Base-by-base conservation (phyloP, 1,140 invertebrate genomes). In the Leguminivora glycinivorella region DNA sequence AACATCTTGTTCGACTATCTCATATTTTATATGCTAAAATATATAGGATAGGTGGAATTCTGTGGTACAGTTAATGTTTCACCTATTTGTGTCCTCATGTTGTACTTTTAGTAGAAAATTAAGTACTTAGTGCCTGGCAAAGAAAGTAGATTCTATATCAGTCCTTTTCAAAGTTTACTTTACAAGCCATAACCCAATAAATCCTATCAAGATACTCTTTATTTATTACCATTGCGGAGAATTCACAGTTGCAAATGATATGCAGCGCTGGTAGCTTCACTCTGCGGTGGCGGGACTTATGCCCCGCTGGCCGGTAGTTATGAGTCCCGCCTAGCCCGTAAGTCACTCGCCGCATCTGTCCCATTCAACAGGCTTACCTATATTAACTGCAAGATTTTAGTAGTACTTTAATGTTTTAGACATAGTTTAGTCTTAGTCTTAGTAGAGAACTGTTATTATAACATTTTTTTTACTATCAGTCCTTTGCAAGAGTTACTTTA, bases 281-380 rank as follows among this genome's bases (percentile, higher is more conserved):
- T 63, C 25, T 63, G 58, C 58, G 58, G 58, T 63, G 26, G 29
- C 58, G 25, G 25, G 58, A 63, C 58, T 63, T 63, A 63, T 63
- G 58, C 29, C 58, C 58, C 58, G 58, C 58, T 29, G 58, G 58
- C 58, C 25, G 25, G 58, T 63, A 63, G 58, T 63, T 63, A 63
- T 63, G 58, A 63, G 58, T 63, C 58, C 58, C 58, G 26, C n/a
- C 58, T 63, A 63, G 58, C 25, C 29, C 58, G 26, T 63, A 63
- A 63, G 25, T 63, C 58, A 63, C 25, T 31, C 24, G 58, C 58
- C n/a, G 17, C 26, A 63, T 25, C 58, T 63, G 58, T 31, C 58
- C 26, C 58, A 63, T 63, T 63, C 58, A 63, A 17, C 26, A 29
- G 26, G 26, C 58, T 63, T 31, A 63, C 58, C 58, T 63, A 31